Base-by-base conservation (phyloP, 2,113 vertebrate genomes). In the Cottus gobio region DNA sequence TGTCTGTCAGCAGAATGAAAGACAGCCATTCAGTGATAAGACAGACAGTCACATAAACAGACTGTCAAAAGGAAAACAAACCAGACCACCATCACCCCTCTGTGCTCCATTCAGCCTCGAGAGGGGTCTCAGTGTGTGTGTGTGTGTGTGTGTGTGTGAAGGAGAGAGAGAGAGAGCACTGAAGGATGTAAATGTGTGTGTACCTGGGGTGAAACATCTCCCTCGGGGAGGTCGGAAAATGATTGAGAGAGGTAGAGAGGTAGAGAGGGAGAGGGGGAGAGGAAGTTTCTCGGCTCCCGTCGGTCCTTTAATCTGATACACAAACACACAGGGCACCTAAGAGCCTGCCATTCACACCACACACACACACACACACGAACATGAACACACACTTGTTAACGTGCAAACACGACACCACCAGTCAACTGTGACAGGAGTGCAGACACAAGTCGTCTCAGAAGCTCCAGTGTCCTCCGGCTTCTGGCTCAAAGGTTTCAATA, bases 1-100 rank as follows among this genome's bases (percentile, higher is more conserved):
- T 81, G 83, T 91, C 86, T 82, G 76, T 87, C 79, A 82, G 75
- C 63, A 76, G 67, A 80, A 90, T 91, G 91, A 93, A 93, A 91
- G 91, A 87, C 89, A 81, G 78, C 67, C 74, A 83, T 93, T 93
- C 91, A 92, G 85, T 84, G 89, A 93, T 92, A 90, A 91, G 89
- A 86, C 85, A 83, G 85, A 88, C 87, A 82, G 87, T 86, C 82
- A 83, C 30, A 91, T 90, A 93, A 91, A 93, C 87, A 89, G 57
- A 77, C 74, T 50, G 75, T 87, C 87, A 67, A 57, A 87, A 71
- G 71, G 61, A 88, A 89, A 92, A 90, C 90, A 90, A 87, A 88
- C 89, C 73, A 77, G 88, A 83, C 81, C 83, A 80, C 73, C 70
- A 18, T 69, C 52, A 64, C 68, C 46, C 73, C 75, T 86, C 76